Percentiles rank a stretch among this genome's conserved stretches.
These are phyloP conservation scores for Petrocephalus microphthalmus DNA, from an alignment of 2,113 vertebrate species.

Conservation along the genomic window DNA sequence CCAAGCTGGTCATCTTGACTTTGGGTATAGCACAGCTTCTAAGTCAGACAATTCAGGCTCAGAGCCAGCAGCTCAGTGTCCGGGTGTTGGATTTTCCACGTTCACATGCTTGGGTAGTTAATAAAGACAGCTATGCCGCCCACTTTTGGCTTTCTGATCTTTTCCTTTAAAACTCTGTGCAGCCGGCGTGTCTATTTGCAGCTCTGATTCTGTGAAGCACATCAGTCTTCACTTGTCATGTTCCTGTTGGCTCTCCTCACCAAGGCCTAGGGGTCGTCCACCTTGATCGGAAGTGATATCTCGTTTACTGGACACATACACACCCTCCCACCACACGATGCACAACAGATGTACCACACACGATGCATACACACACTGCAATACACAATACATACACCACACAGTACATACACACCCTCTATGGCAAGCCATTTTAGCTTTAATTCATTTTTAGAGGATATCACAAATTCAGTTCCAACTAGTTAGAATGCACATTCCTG, in stretches of 20 bases:
- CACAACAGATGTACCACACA: not conserved
- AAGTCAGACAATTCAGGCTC: not conserved
- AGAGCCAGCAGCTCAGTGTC: not conserved
- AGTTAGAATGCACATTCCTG: too few relatives aligned
- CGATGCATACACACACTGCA: not conserved
- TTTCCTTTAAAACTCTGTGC: not conserved
- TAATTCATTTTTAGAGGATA: too few relatives aligned
- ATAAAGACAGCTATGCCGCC: not conserved
- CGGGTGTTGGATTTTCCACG: not conserved
- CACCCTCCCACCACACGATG: not conserved
- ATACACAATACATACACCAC: not conserved
- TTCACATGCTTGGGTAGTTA: not conserved
- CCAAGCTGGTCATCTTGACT: not conserved
- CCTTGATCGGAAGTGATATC: not conserved
- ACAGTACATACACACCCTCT: not conserved
- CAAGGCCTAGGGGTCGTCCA: not conserved
- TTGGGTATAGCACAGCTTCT: too few relatives aligned
- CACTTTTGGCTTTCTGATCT: not conserved
- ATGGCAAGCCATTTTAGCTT: too few relatives aligned
- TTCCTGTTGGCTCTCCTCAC: not conserved
- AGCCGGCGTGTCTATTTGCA: not conserved
- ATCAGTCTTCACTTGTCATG: not conserved
- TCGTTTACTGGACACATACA: not conserved
- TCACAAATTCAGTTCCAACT: too few relatives aligned
- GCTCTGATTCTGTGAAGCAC: not conserved